These are phyloP conservation scores for Carlito syrichta DNA, from an alignment of 2,113 vertebrate species.

Conservation along the genomic window DNA sequence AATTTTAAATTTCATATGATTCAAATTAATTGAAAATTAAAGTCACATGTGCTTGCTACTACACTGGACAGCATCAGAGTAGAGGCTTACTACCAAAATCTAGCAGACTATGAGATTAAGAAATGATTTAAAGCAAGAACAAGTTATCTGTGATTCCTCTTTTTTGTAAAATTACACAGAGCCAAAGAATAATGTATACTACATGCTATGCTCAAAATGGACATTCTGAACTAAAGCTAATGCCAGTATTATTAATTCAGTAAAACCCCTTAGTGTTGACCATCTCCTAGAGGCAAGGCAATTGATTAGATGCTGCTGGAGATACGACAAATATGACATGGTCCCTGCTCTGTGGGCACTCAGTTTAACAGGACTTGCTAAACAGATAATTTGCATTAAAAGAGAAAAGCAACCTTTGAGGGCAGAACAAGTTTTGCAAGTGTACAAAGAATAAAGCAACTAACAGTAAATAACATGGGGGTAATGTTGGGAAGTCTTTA, in stretches of 20 bases:
- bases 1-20: constrained; percentile 11
- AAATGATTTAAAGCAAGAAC: constrained; percentile 14
- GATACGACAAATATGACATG: not conserved
- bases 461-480: not conserved
- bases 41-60: not conserved
- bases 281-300: not conserved
- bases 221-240: not conserved
- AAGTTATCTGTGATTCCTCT: not conserved
- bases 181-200: not conserved
- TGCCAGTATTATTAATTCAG: not conserved
- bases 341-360: not conserved
- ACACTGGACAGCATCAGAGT: not conserved
- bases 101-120: not conserved
- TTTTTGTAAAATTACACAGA: not conserved
- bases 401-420: not conserved
- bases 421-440: not conserved
- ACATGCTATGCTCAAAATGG: not conserved
- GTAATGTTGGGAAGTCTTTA: not conserved
- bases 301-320: not conserved
- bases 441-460: not conserved
- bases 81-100: not conserved
- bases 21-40: not conserved
- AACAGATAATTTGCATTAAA: not conserved
- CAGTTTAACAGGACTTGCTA: not conserved
- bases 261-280: not conserved